phyloP scores from a whole-genome alignment of 1,140 invertebrate species.

The Nasonia longicornis region DNA sequence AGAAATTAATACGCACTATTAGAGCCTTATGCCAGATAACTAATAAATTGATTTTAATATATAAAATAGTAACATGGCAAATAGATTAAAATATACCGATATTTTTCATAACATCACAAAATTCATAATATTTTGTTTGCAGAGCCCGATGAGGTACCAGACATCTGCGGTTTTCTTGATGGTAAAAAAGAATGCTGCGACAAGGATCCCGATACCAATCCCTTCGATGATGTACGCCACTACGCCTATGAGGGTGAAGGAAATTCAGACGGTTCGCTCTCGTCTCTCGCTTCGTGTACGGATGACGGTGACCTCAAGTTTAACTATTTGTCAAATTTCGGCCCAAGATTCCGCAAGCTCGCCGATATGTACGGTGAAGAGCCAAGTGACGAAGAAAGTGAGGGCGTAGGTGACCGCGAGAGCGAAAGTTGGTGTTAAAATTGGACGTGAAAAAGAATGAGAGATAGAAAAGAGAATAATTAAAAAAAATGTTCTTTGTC shows the following conservation, averaged over 20 bases:
- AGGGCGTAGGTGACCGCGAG: constrained; percentile 74
- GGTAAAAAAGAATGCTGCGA: constrained; percentile 91
- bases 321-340: constrained; percentile 96
- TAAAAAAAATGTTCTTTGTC: not conserved
- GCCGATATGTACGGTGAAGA: constrained; percentile 97
- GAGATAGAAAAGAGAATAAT: not conserved
- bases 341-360: constrained; percentile 94
- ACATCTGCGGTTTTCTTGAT: constrained; percentile 91
- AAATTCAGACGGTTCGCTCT: constrained; percentile 90
- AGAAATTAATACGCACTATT: not conserved
- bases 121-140: constrained; percentile 30
- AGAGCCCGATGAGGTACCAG: constrained; percentile 76
- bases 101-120: not conserved
- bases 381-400: constrained; percentile 83
- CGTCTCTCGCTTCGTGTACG: constrained; percentile 91
- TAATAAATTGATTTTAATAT: constrained; percentile 30
- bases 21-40: not conserved
- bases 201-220: constrained; percentile 89
- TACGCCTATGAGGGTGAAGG: constrained; percentile 97
- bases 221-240: constrained; percentile 94
- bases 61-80: no score
- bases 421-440: constrained; percentile 81
- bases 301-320: constrained; percentile 96
- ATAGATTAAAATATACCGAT: no score
- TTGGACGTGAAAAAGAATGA: not conserved